Evolutionary conservation across 1,140 invertebrate genomes (phyloP), one percentile per base, ranked within the genome.

Genomic region (Melanaphis sacchari): DNA sequence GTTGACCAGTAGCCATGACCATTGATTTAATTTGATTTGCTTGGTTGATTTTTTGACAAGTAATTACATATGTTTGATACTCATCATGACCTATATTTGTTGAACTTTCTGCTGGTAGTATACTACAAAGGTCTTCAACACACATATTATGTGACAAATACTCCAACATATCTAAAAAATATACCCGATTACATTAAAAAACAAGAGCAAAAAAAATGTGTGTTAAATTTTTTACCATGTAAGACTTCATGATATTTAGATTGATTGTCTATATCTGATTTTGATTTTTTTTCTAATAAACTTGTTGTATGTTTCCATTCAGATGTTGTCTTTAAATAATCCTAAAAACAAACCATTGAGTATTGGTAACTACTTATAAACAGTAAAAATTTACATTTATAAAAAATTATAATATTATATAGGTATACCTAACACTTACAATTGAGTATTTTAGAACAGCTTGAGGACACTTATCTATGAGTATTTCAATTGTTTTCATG

Each of bases 21-120:
- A 96, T 95, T 90, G 96, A 96, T 94, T 96, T 96, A 21, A 97
- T 96, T 93, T 96, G 96, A 94, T 96, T 96, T 18, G 96, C 96
- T 87, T 96, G 96, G 94, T 93, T 93, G 18, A 94, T 94, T 49
- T 94, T 94, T 85, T 94, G 94, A 93, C 94, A 94, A 6, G 90
- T 94, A 31, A 94, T 91, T 24, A 94, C 94, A 92, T 94, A 94
- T 22, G 93, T 90, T 88, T 94, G 91, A 84, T 93, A 93, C 24
- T 93, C 91, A 85, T 85, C 43, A 38, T 93, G 21, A 59, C 22
- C 24, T 40, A 54, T 54, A 88, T 93, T 85, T 26, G 41, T n/a
- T 54, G 54, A 46, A 22, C 26, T 54, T 15, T 90, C 88, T 40
- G 38, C 41, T 49, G 94, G 94, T 21, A 94, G 41, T 91, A 93